Base-by-base conservation (phyloP, 2,113 vertebrate species). In the Gymnobelideus leadbeateri region DNA sequence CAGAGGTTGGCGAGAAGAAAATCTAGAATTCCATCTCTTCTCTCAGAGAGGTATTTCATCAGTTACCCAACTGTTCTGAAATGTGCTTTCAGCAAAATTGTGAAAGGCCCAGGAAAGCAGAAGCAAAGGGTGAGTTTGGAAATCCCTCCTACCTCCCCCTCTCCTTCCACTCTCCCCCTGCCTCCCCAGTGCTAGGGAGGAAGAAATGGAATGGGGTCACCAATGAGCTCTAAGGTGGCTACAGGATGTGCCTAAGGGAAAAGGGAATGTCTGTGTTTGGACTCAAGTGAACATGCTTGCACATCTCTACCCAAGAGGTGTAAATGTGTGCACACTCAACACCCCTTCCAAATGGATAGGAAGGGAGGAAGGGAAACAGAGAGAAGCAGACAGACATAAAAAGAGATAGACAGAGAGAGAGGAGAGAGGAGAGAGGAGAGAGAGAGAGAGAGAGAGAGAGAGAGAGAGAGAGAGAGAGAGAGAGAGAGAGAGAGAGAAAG, bases 41-140 rank as follows among this genome's bases (percentile, higher is more conserved):
- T 96, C 92, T 91, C 28, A 94, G 91, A 91, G 91, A 96, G 89
- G 61, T 95, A 97, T 98, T 98, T 98, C 98, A 96, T 97, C 98
- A 98, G 96, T 95, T 95, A 91, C 92, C 92, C 92, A 95, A 92
- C 95, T 96, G 96, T 97, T 96, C 97, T 96, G 97, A 97, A 97
- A 97, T 19, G 91, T 92, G 90, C 94, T 97, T 91, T 95, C 96
- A 95, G 68, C 89, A 92, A 11, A 92, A 49, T 98, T 98, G 97
- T 95, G 96, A 95, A 98, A 98, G 19, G 95, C 91, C 97, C 98
- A 96, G 95, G 96, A 98, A 97, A 98, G 96, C 53, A 92, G 97
- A 98, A 97, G 96, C 97, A 98, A 98, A 98, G 98, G 98, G 96
- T 97, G 97, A 96, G 93, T 97, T 97, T 97, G 96, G 97, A 95